A percentile compares a stretch with the other conserved stretches of the same genome.
These are phyloP conservation scores for Bucorvus abyssinicus DNA, from an alignment of 2,797 vertebrate species.

Conservation along the genomic window DNA sequence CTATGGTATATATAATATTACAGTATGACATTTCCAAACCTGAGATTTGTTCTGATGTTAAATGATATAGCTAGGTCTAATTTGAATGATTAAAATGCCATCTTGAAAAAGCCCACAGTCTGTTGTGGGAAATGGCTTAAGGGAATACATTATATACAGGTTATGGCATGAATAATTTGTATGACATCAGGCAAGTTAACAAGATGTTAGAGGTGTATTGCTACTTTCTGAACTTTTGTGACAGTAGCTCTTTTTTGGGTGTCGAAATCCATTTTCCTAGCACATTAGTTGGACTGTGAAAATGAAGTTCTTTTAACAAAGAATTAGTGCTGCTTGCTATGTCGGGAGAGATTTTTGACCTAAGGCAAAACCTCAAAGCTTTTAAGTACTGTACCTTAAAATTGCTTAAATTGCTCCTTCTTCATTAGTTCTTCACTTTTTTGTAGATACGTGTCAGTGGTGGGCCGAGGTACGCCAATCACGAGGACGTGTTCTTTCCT, in stretches of 20 bases:
- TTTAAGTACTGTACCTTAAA: neutral
- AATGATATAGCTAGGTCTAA: neutral
- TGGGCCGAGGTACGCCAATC: too few species aligned
- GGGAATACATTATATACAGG: neutral
- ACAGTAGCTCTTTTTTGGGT: neutral
- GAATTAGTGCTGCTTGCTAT: neutral
- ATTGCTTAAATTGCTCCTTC: neutral
- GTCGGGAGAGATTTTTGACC: neutral
- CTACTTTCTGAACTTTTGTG: neutral
- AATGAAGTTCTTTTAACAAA: neutral
- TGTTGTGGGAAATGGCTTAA: fast-evolving
- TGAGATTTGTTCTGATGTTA: neutral
- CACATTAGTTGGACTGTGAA: neutral
- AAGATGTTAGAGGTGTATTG: neutral
- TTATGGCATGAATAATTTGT: neutral
- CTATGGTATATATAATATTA: neutral
- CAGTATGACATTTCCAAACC: neutral
- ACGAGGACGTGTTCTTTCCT: too few species aligned
- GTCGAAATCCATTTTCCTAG: neutral
- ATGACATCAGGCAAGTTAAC: neutral
- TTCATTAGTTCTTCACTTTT: neutral
- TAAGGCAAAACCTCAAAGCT: neutral
- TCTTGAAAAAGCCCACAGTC: neutral
- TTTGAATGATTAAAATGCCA: neutral
- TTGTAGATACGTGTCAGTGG: neutral